Evolutionary conservation across 1,140 invertebrate species (phyloP).

Genomic region (Belonocnema kinseyi): DNA sequence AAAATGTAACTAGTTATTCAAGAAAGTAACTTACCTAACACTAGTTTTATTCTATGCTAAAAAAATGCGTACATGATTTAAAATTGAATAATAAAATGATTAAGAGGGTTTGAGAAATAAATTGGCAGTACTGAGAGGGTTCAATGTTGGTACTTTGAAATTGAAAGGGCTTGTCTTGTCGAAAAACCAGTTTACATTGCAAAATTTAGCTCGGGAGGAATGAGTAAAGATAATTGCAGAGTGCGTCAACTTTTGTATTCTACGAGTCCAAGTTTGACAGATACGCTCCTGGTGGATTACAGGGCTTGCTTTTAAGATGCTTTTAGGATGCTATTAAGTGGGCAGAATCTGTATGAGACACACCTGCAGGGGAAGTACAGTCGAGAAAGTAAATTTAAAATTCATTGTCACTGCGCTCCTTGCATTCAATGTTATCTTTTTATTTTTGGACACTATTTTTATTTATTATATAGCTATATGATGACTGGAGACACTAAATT

Average conservation of each 20-base stretch:
- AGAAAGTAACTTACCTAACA: too few species aligned
- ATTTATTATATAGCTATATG: too few species aligned
- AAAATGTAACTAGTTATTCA: too few species aligned
- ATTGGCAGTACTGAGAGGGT: neutral
- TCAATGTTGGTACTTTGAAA: neutral
- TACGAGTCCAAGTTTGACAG: neutral
- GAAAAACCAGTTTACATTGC: conserved; percentile 1
- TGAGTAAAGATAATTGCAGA: conserved; percentile 24
- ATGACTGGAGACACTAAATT: too few species aligned
- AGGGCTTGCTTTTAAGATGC: conserved; percentile 21
- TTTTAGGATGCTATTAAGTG: conserved; percentile 18
- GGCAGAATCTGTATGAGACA: neutral
- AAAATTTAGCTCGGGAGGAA: conserved; percentile 2
- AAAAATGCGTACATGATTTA: too few species aligned
- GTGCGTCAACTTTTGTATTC: neutral
- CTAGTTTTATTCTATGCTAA: too few species aligned
- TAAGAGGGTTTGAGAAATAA: neutral
- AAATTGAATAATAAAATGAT: too few species aligned
- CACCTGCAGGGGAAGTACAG: neutral
- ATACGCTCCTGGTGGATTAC: conserved; percentile 20
- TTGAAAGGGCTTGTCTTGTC: conserved; percentile 5
- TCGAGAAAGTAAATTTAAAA: neutral
- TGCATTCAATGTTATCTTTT: neutral
- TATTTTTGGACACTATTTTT: too few species aligned
- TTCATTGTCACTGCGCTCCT: neutral